phyloP scores from a whole-genome alignment of 1,140 invertebrate genomes.

The Drepana arcuata region DNA sequence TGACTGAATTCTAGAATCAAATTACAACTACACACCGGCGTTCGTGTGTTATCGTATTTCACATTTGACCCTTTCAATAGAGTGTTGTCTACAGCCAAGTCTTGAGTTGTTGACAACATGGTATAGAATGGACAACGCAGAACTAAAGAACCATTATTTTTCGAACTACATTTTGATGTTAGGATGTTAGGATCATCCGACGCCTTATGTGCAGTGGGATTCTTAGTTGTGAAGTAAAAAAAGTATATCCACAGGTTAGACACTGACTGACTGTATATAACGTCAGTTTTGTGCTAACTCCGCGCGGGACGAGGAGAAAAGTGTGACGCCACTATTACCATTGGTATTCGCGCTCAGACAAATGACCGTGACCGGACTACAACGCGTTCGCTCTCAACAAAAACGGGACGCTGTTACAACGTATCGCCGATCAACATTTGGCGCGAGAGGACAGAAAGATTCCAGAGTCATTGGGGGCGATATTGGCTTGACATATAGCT shows the following conservation, averaged over 20 bases:
- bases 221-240: no score
- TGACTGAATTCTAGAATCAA: constrained; percentile 23
- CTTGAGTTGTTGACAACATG: no score
- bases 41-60: not conserved
- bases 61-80: not conserved
- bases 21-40: constrained; percentile 15
- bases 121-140: no score
- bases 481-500: constrained; percentile 16
- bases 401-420: constrained; percentile 21
- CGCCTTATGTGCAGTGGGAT: no score
- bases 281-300: no score
- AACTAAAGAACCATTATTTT: no score
- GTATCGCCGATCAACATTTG: constrained; percentile 10
- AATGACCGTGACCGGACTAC: constrained; percentile 40
- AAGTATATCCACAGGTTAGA: no score
- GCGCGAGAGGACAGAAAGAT: constrained; percentile 4
- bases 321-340: constrained; percentile 26
- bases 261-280: no score
- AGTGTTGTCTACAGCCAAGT: no score
- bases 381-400: constrained; percentile 37
- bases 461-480: constrained; percentile 4
- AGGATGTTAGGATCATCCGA: no score
- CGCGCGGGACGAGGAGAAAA: constrained; percentile 29
- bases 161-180: no score
- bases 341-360: constrained; percentile 24